A percentile compares a stretch with the other conserved stretches of the same genome.
Evolutionary conservation across 2,113 vertebrate species (phyloP).

Genomic region (Lipotes vexillifer): DNA sequence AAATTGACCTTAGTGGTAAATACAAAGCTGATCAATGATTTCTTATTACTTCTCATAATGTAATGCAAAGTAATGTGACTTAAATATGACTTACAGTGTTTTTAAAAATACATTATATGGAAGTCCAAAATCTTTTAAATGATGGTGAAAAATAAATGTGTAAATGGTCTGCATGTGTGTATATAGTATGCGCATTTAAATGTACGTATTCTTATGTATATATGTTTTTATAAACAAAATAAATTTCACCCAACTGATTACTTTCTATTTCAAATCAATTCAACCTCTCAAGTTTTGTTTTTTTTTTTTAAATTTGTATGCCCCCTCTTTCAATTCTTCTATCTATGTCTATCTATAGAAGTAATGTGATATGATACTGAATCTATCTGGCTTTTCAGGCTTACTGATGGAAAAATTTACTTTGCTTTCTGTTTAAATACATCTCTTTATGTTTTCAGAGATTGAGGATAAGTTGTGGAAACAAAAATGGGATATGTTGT

Average conservation of each 20-base stretch:
- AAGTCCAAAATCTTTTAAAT: not conserved
- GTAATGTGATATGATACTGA: not conserved
- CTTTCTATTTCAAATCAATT: not conserved
- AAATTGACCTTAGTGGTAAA: not conserved
- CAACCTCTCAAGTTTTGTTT: not conserved
- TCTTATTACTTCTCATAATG: not conserved
- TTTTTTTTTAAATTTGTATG: not conserved
- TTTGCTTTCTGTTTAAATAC: not conserved
- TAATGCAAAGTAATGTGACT: not conserved
- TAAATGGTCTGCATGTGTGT: not conserved
- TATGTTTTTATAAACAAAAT: not conserved
- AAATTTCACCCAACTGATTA: not conserved
- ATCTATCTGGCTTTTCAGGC: not conserved
- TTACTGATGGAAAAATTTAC: not conserved
- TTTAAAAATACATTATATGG: not conserved
- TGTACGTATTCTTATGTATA: not conserved
- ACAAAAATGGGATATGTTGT: not conserved
- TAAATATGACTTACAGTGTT: not conserved
- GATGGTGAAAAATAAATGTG: not conserved
- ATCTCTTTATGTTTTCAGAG: not conserved
- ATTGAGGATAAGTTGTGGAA: not conserved
- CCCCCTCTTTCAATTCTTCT: not conserved
- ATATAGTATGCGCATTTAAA: not conserved
- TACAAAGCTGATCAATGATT: not conserved
- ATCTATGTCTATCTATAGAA: not conserved